Percentiles rank a stretch among this genome's conserved stretches.
Evolutionary conservation across 1,140 invertebrate species (phyloP).

Genomic region (Triops cancriformis): DNA sequence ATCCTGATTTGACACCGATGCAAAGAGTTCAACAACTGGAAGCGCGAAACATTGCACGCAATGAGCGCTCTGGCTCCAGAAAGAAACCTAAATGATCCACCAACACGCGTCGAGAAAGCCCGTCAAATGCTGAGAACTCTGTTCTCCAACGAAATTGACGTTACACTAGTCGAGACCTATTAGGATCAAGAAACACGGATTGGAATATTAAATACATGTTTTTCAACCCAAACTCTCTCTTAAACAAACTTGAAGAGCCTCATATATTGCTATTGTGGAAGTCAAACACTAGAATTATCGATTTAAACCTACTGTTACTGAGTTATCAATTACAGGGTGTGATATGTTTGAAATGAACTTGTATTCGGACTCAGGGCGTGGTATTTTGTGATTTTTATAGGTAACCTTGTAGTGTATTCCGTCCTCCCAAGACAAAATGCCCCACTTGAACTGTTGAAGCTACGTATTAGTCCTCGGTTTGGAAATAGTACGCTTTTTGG

Average conservation of each 20-base stretch:
- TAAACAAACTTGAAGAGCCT: conserved; percentile 20
- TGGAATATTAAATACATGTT: conserved; percentile 21
- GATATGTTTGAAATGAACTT: conserved; percentile 2
- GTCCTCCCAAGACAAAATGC: background rate
- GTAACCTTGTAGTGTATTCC: background rate
- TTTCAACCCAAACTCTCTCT: conserved; percentile 18
- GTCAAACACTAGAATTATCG: conserved; percentile 13
- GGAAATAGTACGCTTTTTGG: background rate
- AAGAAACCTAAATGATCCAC: too few relatives aligned
- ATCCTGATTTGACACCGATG: conserved; percentile 21
- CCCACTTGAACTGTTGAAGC: background rate
- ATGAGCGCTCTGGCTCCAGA: too few relatives aligned
- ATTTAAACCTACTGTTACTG: conserved; percentile 5
- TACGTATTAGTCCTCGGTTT: background rate
- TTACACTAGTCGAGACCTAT: too few relatives aligned
- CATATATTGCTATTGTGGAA: conserved; percentile 16
- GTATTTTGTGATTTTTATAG: conserved; percentile 14
- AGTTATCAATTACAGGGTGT: background rate
- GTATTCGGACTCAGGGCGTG: conserved; percentile 5
- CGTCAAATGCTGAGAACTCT: too few relatives aligned
- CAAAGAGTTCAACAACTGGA: background rate
- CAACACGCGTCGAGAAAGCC: too few relatives aligned
- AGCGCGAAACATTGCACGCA: background rate
- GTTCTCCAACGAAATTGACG: too few relatives aligned
- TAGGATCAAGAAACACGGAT: too few relatives aligned